Evolutionary conservation across 1,140 invertebrate species (phyloP), one percentile per base, ranked within the genome.

Genomic region (Ericerus pela): DNA sequence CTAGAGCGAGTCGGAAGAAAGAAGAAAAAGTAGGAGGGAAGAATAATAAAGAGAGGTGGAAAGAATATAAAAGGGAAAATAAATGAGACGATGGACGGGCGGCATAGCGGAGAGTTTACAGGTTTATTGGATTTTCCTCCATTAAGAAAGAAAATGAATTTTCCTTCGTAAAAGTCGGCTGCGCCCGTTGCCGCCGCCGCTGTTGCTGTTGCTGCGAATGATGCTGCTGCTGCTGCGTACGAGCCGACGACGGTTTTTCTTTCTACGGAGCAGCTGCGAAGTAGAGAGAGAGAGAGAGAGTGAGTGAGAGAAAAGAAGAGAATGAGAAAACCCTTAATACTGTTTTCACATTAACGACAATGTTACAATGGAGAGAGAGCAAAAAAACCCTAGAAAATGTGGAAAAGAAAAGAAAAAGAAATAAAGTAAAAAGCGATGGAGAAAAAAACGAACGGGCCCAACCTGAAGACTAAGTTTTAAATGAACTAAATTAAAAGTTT

Each of bases 1-100:
- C 26, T 47, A 47, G 41, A 47, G 55, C n/a, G 31, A 56, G 41
- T 36, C 28, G 27, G 55, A 56, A 59, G 55, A 53, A 55, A 55
- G 56, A 54, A n/a, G n/a, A n/a, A n/a, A n/a, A 57, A 31, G 53
- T 38, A 51, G 52, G 59, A 29, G 38, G 22, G 37, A 47, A 47
- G 41, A 47, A 47, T 47, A 47, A 47, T 47, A 47, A 47, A 47
- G 41, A 47, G 41, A 47, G 41, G 41, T 47, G 10, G 41, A 47
- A 47, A 47, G 41, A 47, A 47, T 47, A 47, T 47, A 47, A 47
- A 47, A 47, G 41, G 41, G 41, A 47, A 47, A 47, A 47, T 47
- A 47, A 47, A 47, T 47, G 41, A 47, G 41, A 47, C 16, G 41
- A 24, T 47, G 41, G 41, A 47, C 41, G 41, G 26, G 41, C 41